Conservation (phyloP, 2,888 invertebrate species). For the Andrena marginata region DNA sequence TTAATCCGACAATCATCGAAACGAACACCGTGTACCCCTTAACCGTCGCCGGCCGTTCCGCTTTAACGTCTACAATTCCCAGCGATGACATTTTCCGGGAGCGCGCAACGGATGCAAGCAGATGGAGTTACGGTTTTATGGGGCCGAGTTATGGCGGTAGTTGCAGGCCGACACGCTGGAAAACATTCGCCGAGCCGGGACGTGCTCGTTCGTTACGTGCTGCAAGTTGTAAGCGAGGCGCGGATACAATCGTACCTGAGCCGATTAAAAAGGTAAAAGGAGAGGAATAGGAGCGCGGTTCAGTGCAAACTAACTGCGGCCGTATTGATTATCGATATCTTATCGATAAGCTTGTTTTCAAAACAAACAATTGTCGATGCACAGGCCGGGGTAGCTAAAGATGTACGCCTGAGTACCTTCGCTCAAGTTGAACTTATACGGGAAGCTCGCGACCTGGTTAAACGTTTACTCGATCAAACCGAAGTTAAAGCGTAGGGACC, state of each 20-base stretch:
- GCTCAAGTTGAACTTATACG: too few species aligned
- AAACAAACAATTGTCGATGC: neutral
- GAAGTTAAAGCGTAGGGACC: too few species aligned
- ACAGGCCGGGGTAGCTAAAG: too few species aligned
- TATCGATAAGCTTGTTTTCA: neutral
- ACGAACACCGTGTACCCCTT: slow-evolving; percentile 39
- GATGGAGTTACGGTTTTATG: slow-evolving; percentile 67
- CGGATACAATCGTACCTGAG: slow-evolving; percentile 40
- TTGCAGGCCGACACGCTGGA: slow-evolving; percentile 56
- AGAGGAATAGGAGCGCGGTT: neutral
- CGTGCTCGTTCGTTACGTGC: slow-evolving; percentile 48
- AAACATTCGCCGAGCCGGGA: slow-evolving; percentile 46
- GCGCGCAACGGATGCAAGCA: slow-evolving; percentile 56
- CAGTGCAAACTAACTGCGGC: neutral
- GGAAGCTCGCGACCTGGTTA: too few species aligned
- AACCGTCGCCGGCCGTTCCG: slow-evolving; percentile 35
- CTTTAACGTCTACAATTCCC: slow-evolving; percentile 66
- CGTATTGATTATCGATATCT: neutral
- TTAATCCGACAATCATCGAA: slow-evolving; percentile 59
- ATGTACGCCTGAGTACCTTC: too few species aligned
- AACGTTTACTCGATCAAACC: too few species aligned
- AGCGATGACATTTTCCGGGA: slow-evolving; percentile 60
- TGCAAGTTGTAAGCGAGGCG: slow-evolving; percentile 33
- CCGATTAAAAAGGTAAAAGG: slow-evolving; percentile 46
- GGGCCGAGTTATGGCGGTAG: slow-evolving; percentile 60